Base-by-base conservation (phyloP, 2,113 vertebrate genomes). In the Salvelinus fontinalis region DNA sequence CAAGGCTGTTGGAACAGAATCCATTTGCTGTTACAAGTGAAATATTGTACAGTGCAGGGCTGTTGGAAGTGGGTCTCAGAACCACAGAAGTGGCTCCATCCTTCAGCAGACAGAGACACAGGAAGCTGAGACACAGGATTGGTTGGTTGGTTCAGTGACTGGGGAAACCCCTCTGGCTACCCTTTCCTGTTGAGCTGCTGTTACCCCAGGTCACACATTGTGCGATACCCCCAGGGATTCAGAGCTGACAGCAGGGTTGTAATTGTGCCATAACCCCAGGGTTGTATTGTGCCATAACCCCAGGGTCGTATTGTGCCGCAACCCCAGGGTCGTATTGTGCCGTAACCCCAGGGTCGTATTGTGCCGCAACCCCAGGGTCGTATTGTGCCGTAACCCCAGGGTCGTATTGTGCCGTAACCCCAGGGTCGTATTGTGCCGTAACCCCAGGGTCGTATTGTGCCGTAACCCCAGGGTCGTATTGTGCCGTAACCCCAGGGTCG, bases 131-230 rank as follows among this genome's bases (percentile, higher is more conserved):
- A 51, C 49, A 49, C 64, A 14, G 49, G 49, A 16, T 51, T 16
- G 16, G 79, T 76, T 4, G 77, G 82, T 79, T 74, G 73, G 76
- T 44, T 51, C 27, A 1, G 67, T 66, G 79, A 71, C 27, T 9
- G 27, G 79, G n/a, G 26, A 74, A 81, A 81, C 26, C 22, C 79
- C 79, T 75, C 57, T 22, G 7, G 70, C 74, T 75, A 67, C 84
- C 79, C 82, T 78, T 88, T 91, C 89, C 91, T 90, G 87, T 85
- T 88, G 29, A 75, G 39, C 2, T 78, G 27, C 20, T 65, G 18
- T 75, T 51, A 39, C 49, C 66, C 67, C 27, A 20, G 64, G 26
- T 51, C 20, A 39, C 34, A 39, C 34, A 39, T 39, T 39, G 34
- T 39, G 34, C 34, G 7, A 39, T 8, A 39, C 7, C 34, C 7